phyloP scores from a whole-genome alignment of 2,888 invertebrate species.

The Cheilosia vulpina region DNA sequence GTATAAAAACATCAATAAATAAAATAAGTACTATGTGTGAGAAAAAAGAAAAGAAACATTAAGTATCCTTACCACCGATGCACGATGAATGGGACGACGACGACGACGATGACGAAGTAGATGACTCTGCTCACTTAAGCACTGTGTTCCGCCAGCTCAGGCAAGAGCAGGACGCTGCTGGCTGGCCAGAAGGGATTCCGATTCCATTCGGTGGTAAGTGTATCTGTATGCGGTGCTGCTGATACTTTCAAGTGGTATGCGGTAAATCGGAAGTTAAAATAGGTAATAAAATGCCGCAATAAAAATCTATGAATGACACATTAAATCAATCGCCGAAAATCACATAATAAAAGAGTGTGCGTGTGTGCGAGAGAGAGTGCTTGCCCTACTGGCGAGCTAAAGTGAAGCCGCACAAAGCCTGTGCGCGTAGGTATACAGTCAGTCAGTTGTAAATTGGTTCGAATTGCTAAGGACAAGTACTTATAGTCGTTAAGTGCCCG shows the following conservation, averaged over 20 bases:
- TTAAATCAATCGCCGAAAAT: slow-evolving; percentile 84
- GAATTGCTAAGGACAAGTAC: slow-evolving; percentile 21
- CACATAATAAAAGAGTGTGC: slow-evolving; percentile 77
- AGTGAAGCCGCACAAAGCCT: slow-evolving; percentile 29
- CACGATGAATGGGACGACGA: slow-evolving; percentile 57
- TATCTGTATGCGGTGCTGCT: slow-evolving; percentile 78
- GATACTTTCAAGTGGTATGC: slow-evolving; percentile 80
- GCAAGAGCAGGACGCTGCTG: slow-evolving; percentile 25
- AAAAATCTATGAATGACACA: slow-evolving; percentile 84
- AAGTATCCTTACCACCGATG: slow-evolving; percentile 73
- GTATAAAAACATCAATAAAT: slow-evolving; percentile 74
- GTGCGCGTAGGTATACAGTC: slow-evolving; percentile 4
- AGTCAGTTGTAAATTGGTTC: slow-evolving; percentile 55
- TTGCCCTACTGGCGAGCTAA: slow-evolving; percentile 5
- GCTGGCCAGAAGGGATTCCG: slow-evolving; percentile 70
- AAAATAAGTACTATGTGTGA: slow-evolving; percentile 77
- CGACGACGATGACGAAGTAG: slow-evolving; percentile 40
- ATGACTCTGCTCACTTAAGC: slow-evolving; percentile 60
- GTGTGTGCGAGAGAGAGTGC: slow-evolving; percentile 4
- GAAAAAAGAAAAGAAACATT: slow-evolving; percentile 49
- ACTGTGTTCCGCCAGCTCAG: slow-evolving; percentile 46
- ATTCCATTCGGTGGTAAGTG: slow-evolving; percentile 58
- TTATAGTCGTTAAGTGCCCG: too few species aligned
- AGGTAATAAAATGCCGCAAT: slow-evolving; percentile 83
- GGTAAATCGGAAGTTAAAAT: slow-evolving; percentile 84